phyloP scores from a whole-genome alignment of 1,140 invertebrate species.

The Manduca sexta region DNA sequence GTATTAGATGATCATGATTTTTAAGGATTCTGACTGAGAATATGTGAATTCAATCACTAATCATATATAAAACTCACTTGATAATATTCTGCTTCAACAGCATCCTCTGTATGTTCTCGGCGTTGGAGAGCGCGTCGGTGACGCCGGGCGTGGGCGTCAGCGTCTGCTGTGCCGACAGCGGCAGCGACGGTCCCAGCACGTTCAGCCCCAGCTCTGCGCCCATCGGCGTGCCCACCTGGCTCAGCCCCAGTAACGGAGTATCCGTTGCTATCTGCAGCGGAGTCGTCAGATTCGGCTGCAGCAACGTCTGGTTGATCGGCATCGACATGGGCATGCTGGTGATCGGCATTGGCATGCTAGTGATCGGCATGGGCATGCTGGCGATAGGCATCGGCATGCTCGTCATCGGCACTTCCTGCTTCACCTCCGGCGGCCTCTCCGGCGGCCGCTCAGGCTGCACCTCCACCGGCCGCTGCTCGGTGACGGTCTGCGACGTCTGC shows the following conservation, averaged over 20 bases:
- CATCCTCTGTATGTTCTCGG: constrained; percentile 68
- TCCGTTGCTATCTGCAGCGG: constrained; percentile 60
- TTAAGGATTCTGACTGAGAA: neutral
- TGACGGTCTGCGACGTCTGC: constrained; percentile 27
- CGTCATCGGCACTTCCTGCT: constrained; percentile 7
- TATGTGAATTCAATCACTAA: neutral
- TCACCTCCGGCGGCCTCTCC: constrained; percentile 8
- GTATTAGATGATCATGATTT: neutral
- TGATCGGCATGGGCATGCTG: constrained; percentile 16
- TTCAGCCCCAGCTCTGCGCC: constrained; percentile 30
- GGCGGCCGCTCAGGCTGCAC: neutral
- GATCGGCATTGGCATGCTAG: constrained; percentile 19
- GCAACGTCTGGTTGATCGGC: constrained; percentile 22
- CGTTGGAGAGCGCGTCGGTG: constrained; percentile 44
- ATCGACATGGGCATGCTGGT: constrained; percentile 27
- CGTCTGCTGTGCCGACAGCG: constrained; percentile 24
- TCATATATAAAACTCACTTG: constrained; percentile 56
- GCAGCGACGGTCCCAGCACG: constrained; percentile 19
- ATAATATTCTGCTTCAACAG: constrained; percentile 69
- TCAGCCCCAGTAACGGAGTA: constrained; percentile 42
- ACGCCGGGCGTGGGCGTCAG: constrained; percentile 35
- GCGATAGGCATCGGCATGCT: constrained; percentile 15
- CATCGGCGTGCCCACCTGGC: constrained; percentile 55
- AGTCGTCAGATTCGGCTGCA: constrained; percentile 48
- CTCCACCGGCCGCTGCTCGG: constrained; percentile 25